Base-by-base conservation (phyloP, 2,113 vertebrate species). In the Trichomycterus rosablanca region DNA sequence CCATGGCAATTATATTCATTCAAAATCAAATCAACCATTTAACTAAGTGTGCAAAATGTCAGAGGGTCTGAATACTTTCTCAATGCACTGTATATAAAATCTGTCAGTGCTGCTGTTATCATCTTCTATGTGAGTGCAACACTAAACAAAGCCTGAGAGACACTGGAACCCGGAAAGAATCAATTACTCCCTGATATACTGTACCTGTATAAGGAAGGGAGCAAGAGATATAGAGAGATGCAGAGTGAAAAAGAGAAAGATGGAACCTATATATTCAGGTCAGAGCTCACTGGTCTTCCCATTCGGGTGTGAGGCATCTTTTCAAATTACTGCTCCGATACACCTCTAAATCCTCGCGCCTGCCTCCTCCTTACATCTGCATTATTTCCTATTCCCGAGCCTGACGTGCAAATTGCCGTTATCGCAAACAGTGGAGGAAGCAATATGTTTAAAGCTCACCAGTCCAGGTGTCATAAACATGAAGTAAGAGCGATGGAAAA, bases 281-380 rank as follows among this genome's bases (percentile, higher is more conserved):
- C 54, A 53, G 23, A 53, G 16, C 34, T 43, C 18, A 16, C 7
- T 32, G 39, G 28, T 61, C 28, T 71, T 43, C 58, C 56, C 50
- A 59, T 48, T 60, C 40, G 51, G 34, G 65, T 60, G 32, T 24
- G 42, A 50, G 40, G 55, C 22, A 70, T 74, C 71, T 66, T 74
- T 65, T 68, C 56, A 73, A 66, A 70, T 73, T 65, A 70, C 69
- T 67, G 44, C 30, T 22, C 57, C 52, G 58, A 72, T 66, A 75
- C 68, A 78, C 73, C 65, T 71, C 53, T 68, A 62, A 60, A 67
- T 60, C 61, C 50, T 43, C 42, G 30, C 35, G 60, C 72, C 63
- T 61, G 45, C 26, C 53, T 53, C 53, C 66, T 69, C 62, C 70
- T 75, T 73, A 69, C 61, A 73, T 72, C 65, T 59, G 64, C 70